A percentile compares a stretch with the other conserved stretches of the same genome.
These are phyloP conservation scores for Coreoperca whiteheadi DNA, from an alignment of 2,113 vertebrate genomes.

Conservation along the genomic window DNA sequence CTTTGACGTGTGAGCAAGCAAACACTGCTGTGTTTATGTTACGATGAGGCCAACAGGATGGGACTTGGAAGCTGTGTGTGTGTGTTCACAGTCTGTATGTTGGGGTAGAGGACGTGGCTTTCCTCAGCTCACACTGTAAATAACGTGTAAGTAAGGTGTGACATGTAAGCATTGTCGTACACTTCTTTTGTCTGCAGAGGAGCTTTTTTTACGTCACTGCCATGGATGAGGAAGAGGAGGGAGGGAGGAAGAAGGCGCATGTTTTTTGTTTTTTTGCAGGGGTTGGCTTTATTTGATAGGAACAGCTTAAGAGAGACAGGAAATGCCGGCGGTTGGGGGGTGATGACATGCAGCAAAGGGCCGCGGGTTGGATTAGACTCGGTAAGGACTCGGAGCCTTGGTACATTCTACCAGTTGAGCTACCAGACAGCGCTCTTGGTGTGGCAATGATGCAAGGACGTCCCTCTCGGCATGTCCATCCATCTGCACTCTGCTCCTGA, in stretches of 20 bases:
- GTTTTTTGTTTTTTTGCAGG: too few species aligned
- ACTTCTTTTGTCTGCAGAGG: not conserved
- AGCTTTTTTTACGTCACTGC: not conserved
- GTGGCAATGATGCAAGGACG: constrained; percentile 18
- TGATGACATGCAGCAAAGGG: too few species aligned
- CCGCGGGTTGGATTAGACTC: too few species aligned
- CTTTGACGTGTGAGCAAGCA: constrained; percentile 12
- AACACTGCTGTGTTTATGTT: constrained; percentile 44
- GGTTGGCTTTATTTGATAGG: too few species aligned
- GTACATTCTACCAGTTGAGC: too few species aligned
- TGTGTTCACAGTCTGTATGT: constrained; percentile 12
- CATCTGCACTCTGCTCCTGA: constrained; percentile 44
- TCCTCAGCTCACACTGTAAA: not conserved
- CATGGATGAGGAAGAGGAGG: not conserved
- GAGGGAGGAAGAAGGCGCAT: not conserved
- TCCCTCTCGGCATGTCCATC: constrained; percentile 37
- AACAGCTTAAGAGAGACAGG: too few species aligned
- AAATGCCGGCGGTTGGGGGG: too few species aligned
- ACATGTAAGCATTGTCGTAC: not conserved
- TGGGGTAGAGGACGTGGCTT: constrained; percentile 16
- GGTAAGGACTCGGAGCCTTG: too few species aligned
- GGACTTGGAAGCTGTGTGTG: constrained; percentile 21
- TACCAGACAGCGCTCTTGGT: too few species aligned
- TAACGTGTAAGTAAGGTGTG: not conserved
- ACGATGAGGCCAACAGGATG: constrained; percentile 11